Base-by-base conservation (phyloP, 2,888 invertebrate species). In the Andrena dorsata region DNA sequence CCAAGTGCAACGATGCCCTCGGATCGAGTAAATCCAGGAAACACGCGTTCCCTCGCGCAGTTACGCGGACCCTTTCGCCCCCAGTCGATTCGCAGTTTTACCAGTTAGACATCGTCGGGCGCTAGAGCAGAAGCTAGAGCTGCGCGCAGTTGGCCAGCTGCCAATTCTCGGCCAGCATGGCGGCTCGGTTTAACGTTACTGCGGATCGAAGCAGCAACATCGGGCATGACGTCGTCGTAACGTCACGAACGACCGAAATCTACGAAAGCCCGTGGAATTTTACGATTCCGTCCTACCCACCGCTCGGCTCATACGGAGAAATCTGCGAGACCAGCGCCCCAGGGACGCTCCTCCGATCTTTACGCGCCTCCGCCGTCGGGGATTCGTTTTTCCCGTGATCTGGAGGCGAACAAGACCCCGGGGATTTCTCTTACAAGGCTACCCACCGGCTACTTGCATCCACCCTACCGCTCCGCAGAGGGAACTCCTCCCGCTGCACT, bases 111-210 rank as follows among this genome's bases (percentile, higher is more conserved):
- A n/a, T 26, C 47, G n/a, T 28, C 26, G 23, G 13, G 26, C 8
- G 23, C 10, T 23, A 56, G 23, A 56, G 23, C 10, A 10, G 23
- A 4, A 0, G 73, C 65, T 41, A 41, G 51, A 32, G 51, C 32
- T 51, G 47, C 53, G 47, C 72, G 68, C 64, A 70, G 61, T 72
- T 87, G 87, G 87, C 82, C 47, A 6, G 26, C 26, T 69, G 82
- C 88, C 87, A 87, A 80, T 64, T 65, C 63, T 64, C 71, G 75
- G 20, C 74, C 74, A 87, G 68, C 60, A 87, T 80, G 83, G 81
- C 82, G 69, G 71, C 74, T 10, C 51, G 58, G 73, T 80, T 85
- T 81, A 70, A 80, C 60, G 76, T 73, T 60, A 49, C 72, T 26
- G 10, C 68, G 72, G 76, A 85, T 78, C 76, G 83, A 84, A 88